Evolutionary conservation across 2,888 invertebrate genomes (phyloP).

Genomic region (Synergus laeviventris): DNA sequence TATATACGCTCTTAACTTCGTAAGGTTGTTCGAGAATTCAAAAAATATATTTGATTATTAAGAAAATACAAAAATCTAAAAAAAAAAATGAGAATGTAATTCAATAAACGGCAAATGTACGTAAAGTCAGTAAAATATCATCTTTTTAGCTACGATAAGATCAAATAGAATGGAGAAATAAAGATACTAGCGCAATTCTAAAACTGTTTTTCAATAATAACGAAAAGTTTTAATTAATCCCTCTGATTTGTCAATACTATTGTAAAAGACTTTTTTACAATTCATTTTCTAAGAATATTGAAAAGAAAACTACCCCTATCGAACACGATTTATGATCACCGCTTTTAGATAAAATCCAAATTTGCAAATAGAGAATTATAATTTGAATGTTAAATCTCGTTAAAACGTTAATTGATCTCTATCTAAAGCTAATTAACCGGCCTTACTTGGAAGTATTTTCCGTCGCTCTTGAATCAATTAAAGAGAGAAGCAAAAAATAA

Average conservation of each 20-base stretch:
- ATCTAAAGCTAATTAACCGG: neutral
- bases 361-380: neutral
- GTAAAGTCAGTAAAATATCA: constrained; percentile 38
- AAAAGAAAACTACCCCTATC: neutral
- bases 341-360: neutral
- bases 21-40: constrained; percentile 47
- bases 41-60: constrained; percentile 50
- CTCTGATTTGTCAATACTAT: constrained; percentile 15
- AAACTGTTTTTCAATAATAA: constrained; percentile 6
- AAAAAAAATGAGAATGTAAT: neutral
- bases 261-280: neutral
- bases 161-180: constrained; percentile 7
- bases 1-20: constrained; percentile 42
- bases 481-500: constrained; percentile 40
- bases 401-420: neutral
- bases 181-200: constrained; percentile 17
- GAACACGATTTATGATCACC: neutral
- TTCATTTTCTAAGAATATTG: neutral
- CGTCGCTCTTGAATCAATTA: neutral
- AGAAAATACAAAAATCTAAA: constrained; percentile 41
- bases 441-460: constrained; percentile 9
- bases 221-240: neutral
- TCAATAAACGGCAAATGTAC: constrained; percentile 42
- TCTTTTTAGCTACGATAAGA: neutral
- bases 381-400: neutral